phyloP scores from a whole-genome alignment of 2,888 invertebrate species.

The Eurytoma californica region DNA sequence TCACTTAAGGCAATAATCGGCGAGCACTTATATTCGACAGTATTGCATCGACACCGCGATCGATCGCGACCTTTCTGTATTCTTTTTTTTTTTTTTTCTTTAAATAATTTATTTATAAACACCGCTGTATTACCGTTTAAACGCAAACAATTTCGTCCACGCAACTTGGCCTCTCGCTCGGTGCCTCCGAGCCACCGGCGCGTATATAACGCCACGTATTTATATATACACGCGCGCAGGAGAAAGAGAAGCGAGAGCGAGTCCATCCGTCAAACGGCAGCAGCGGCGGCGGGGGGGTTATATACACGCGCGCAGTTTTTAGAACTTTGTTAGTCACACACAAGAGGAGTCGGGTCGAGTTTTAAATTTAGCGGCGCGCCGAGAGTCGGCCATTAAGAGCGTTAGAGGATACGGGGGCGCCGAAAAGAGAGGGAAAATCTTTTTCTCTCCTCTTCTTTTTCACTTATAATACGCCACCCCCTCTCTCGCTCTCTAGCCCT shows the following conservation, averaged over 20 bases:
- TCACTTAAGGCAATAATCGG: slow-evolving; percentile 24
- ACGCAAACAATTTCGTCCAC: slow-evolving; percentile 25
- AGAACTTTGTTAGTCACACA: slow-evolving; percentile 55
- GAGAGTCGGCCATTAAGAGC: slow-evolving; percentile 46
- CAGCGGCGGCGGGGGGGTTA: not conserved
- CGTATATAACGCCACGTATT: slow-evolving; percentile 9
- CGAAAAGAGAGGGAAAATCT: slow-evolving; percentile 46
- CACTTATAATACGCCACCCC: not conserved
- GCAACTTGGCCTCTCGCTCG: not conserved
- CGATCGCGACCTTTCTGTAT: not conserved
- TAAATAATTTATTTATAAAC: too few species aligned
- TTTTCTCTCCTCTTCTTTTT: slow-evolving; percentile 33
- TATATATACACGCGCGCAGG: not conserved
- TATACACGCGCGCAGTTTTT: slow-evolving; percentile 48
- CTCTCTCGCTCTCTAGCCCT: not conserved
- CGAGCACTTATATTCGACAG: slow-evolving; percentile 46
- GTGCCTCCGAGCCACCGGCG: slow-evolving; percentile 17
- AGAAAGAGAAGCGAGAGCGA: not conserved
- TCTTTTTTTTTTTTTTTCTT: not conserved
- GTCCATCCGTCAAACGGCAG: slow-evolving; percentile 47
- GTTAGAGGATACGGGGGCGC: slow-evolving; percentile 35
- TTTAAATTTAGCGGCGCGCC: slow-evolving; percentile 55
- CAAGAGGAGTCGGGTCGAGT: slow-evolving; percentile 50
- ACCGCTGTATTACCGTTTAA: slow-evolving; percentile 11
- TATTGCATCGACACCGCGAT: slow-evolving; percentile 16